Evolutionary conservation across 2,797 vertebrate genomes (phyloP).

Genomic region (Anas bahamensis): DNA sequence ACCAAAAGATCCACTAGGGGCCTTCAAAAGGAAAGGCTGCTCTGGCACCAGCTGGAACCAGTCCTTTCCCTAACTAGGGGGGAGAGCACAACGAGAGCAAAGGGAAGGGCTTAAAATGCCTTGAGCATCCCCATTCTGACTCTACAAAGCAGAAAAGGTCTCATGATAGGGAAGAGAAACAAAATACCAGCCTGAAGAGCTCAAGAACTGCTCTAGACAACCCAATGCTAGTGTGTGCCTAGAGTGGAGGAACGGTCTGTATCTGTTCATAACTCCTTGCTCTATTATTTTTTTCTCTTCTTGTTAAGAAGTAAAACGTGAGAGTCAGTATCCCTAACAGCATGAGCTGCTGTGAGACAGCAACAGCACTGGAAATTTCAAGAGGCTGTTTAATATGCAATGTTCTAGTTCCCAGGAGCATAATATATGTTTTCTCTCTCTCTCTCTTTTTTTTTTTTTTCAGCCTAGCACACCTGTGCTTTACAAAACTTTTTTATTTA

Average conservation of each 20-base stretch:
- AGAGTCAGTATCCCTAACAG: not conserved
- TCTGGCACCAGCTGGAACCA: not conserved
- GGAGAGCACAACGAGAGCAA: not conserved
- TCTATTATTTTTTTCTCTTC: not conserved
- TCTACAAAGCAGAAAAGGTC: not conserved
- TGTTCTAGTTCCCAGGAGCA: not conserved
- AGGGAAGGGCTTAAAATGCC: not conserved
- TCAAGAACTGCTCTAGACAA: not conserved
- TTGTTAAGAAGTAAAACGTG: not conserved
- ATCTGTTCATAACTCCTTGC: not conserved
- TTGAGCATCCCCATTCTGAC: not conserved
- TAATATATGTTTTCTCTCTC: not conserved
- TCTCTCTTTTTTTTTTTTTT: not conserved
- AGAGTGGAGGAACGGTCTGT: not conserved
- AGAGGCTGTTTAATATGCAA: not conserved
- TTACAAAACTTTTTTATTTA: not conserved
- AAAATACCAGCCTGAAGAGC: not conserved
- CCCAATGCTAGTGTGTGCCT: not conserved
- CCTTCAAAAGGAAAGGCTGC: not conserved
- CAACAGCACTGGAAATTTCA: not conserved
- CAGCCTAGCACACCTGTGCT: not conserved
- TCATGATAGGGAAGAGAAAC: not conserved
- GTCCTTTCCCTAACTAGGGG: not conserved
- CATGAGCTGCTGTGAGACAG: not conserved
- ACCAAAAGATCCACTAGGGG: not conserved